phyloP scores from a whole-genome alignment of 1,140 invertebrate genomes.

The Papilio xuthus region DNA sequence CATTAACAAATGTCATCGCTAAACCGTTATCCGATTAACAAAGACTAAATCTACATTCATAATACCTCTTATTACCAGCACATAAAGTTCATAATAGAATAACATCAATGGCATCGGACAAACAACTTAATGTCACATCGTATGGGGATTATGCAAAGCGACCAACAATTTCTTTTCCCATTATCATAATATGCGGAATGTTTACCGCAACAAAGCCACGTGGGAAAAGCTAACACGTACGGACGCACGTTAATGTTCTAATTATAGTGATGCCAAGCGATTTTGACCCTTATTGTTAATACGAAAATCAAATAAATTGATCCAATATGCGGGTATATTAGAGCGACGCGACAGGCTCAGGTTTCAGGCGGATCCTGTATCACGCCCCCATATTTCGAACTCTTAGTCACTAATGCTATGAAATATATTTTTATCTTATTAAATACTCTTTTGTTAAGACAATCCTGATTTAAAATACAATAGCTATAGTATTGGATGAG shows the following conservation, averaged over 20 bases:
- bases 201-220: conserved; percentile 62
- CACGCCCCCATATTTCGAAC: conserved; percentile 43
- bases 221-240: conserved; percentile 62
- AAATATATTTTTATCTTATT: neutral
- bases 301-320: conserved; percentile 28
- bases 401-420: neutral
- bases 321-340: conserved; percentile 50
- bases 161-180: conserved; percentile 55
- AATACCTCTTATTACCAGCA: neutral
- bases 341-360: conserved; percentile 39
- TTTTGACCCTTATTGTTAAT: conserved; percentile 13
- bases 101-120: conserved; percentile 36
- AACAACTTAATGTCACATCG: conserved; percentile 62
- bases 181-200: conserved; percentile 62
- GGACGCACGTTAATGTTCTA: conserved; percentile 29
- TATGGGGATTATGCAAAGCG: conserved; percentile 68
- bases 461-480: conserved; percentile 8
- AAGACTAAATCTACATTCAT: conserved; percentile 18
- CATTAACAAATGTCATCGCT: conserved; percentile 42
- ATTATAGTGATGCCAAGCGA: conserved; percentile 27
- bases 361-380: conserved; percentile 52
- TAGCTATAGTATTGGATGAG: neutral
- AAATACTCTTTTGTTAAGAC: neutral
- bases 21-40: conserved; percentile 45
- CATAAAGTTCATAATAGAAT: conserved; percentile 11